Evolutionary conservation across 2,113 vertebrate species (phyloP).

Genomic region (Castor canadensis): DNA sequence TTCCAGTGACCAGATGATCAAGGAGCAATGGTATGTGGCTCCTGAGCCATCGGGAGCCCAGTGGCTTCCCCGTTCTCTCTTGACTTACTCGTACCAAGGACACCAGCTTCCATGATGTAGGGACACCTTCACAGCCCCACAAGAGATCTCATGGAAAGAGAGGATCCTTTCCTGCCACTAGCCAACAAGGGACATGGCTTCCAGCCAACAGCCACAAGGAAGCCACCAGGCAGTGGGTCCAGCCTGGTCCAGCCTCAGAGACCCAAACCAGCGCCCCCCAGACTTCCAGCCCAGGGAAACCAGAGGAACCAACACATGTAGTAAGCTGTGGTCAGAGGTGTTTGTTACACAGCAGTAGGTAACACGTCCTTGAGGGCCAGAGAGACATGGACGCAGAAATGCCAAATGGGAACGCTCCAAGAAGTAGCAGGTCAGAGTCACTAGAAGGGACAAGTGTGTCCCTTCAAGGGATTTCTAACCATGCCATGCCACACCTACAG

Average conservation of each 20-base stretch:
- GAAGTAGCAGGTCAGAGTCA: background rate
- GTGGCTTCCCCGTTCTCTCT: background rate
- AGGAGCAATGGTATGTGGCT: background rate
- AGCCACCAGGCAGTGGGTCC: background rate
- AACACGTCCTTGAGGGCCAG: no score
- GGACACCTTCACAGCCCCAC: background rate
- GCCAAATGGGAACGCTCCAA: background rate
- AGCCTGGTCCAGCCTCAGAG: background rate
- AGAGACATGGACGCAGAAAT: no score
- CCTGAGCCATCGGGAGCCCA: no score
- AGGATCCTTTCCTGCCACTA: background rate
- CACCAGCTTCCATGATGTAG: background rate
- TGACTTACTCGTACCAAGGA: background rate
- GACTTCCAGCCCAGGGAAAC: background rate
- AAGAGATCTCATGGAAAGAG: background rate
- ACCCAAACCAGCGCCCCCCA: background rate
- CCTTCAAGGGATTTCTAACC: background rate
- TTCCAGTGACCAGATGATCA: background rate
- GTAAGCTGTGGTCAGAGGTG: background rate
- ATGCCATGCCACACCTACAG: no score
- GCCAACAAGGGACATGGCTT: no score
- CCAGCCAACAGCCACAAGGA: background rate
- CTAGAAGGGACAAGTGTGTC: background rate
- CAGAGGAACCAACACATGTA: background rate
- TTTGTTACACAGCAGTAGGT: background rate